These are phyloP conservation scores for Dicyrtoma fusca DNA, from an alignment of 2,888 invertebrate genomes.

Conservation along the genomic window DNA sequence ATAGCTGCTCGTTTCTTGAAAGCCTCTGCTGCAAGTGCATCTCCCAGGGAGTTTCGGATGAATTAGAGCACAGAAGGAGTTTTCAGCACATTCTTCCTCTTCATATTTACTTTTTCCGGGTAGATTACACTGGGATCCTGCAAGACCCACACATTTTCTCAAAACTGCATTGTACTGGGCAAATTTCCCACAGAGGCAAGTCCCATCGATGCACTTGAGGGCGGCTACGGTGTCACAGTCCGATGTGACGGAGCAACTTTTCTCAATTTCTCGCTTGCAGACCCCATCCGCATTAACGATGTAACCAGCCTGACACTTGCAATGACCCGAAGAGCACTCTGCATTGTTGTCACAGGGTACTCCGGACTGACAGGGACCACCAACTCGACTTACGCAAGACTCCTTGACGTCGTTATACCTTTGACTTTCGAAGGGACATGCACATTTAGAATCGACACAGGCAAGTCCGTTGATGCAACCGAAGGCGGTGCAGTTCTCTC, in stretches of 20 bases:
- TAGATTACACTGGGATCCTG: slow-evolving; percentile 12
- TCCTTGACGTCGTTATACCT: background rate
- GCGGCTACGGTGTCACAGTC: slow-evolving; percentile 25
- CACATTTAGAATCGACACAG: slow-evolving; percentile 9
- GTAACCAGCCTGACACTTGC: slow-evolving; percentile 17
- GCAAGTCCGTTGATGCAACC: slow-evolving; percentile 7
- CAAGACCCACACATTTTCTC: slow-evolving; percentile 28
- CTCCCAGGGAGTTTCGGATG: slow-evolving; percentile 25
- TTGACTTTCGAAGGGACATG: slow-evolving; percentile 10
- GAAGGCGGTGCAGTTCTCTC: background rate
- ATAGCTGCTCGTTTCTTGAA: too few relatives aligned
- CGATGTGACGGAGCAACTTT: background rate
- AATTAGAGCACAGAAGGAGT: background rate
- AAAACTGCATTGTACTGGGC: background rate
- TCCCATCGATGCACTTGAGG: slow-evolving; percentile 22
- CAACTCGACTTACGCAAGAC: slow-evolving; percentile 12
- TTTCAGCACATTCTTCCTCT: background rate
- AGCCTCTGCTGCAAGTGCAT: slow-evolving; percentile 4
- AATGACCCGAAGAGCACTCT: too few relatives aligned
- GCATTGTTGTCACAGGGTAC: too few relatives aligned
- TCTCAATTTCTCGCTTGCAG: slow-evolving; percentile 1
- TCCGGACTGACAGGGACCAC: slow-evolving; percentile 16
- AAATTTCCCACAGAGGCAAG: slow-evolving; percentile 23
- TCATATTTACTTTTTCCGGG: too few relatives aligned
- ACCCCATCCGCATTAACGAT: slow-evolving; percentile 10